Percentiles rank a stretch among this genome's conserved stretches.
Conservation (phyloP, 2,888 invertebrate species). For the Dryococelus australis region DNA sequence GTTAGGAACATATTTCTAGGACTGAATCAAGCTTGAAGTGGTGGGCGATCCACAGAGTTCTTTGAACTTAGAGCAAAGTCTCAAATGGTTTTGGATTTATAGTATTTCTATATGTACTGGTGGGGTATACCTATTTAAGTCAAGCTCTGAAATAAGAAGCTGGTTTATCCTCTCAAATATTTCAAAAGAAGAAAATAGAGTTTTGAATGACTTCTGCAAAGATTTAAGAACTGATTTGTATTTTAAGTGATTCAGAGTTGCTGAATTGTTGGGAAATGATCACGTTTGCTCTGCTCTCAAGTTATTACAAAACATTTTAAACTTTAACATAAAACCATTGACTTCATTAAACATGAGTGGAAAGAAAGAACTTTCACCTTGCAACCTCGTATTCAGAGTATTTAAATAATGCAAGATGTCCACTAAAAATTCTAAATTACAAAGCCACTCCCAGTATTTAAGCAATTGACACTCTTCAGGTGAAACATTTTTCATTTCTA, state of each 20-base stretch:
- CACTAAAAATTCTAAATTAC: not conserved
- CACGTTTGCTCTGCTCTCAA: not conserved
- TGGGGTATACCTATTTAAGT: too few species aligned
- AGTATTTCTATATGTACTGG: too few species aligned
- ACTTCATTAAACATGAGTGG: not conserved
- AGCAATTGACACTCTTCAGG: not conserved
- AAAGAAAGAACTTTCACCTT: not conserved
- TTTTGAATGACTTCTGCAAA: too few species aligned
- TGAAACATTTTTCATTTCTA: not conserved
- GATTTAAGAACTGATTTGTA: too few species aligned
- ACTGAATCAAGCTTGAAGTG: not conserved
- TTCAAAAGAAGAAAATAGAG: too few species aligned
- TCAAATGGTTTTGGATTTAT: too few species aligned
- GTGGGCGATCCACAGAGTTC: too few species aligned
- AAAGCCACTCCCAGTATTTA: not conserved
- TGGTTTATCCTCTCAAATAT: too few species aligned
- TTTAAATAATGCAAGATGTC: not conserved
- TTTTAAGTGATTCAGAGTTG: not conserved
- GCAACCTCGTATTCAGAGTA: not conserved
- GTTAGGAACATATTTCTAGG: not conserved
- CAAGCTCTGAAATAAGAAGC: too few species aligned
- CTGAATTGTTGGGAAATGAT: slow-evolving; percentile 17
- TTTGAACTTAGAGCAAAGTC: too few species aligned
- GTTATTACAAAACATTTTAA: not conserved
- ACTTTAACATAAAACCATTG: too few species aligned